A percentile compares a stretch with the other conserved stretches of the same genome.
Conservation (phyloP, 2,113 vertebrate species). For the Danio rerio region DNA sequence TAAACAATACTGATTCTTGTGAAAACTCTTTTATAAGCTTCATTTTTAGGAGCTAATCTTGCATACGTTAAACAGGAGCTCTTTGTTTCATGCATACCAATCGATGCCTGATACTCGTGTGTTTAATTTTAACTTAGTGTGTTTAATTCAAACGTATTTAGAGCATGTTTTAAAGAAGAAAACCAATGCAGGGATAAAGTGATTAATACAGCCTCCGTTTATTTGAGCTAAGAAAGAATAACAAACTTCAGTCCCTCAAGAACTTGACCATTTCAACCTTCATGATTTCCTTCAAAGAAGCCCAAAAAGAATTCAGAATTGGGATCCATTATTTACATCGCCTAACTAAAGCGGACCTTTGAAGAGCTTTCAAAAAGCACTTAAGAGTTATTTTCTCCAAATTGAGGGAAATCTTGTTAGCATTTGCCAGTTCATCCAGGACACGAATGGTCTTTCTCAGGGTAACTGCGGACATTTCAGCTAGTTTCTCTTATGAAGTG, state of each 20-base stretch:
- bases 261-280: constrained; percentile 21
- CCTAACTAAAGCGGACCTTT: constrained; percentile 34
- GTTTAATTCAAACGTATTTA: constrained; percentile 18
- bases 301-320: neutral
- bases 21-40: too few relatives aligned
- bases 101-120: neutral
- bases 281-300: neutral
- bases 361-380: constrained; percentile 32
- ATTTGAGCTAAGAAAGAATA: constrained; percentile 42
- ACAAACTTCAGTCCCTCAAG: constrained; percentile 21
- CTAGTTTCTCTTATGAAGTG: constrained; percentile 18
- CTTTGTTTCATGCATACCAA: neutral
- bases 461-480: neutral
- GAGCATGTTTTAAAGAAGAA: neutral
- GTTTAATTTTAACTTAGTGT: neutral
- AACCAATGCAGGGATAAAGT: neutral
- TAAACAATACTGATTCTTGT: too few relatives aligned
- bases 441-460: constrained; percentile 15
- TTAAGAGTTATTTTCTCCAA: constrained; percentile 25
- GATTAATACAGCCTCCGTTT: constrained; percentile 21
- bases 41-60: neutral
- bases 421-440: constrained; percentile 14
- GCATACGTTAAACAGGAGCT: neutral
- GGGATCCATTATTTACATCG: constrained; percentile 38
- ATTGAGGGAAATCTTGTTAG: constrained; percentile 17